phyloP scores from a whole-genome alignment of 92 coral and sea anemone species.

The Micromussa lordhowensis region DNA sequence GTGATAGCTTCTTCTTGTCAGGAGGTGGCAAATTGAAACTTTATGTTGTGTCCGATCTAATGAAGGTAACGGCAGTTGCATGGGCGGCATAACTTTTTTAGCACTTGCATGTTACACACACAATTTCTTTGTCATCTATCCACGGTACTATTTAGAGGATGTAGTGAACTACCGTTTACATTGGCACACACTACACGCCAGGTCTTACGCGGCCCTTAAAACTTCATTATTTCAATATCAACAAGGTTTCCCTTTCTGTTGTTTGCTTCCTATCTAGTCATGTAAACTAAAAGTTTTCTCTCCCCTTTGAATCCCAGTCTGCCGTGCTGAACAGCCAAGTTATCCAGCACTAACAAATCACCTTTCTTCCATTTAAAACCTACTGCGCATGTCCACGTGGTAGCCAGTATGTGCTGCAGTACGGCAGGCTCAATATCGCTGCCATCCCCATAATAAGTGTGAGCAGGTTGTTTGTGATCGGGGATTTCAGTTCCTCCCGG shows the following conservation, averaged over 20 bases:
- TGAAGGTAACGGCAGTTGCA: too few species aligned
- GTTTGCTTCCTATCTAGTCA: not conserved
- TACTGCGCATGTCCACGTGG: slow-evolving; percentile 58
- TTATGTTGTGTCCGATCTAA: too few species aligned
- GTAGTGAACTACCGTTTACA: not conserved
- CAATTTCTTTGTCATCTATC: too few species aligned
- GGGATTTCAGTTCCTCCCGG: slow-evolving; percentile 22
- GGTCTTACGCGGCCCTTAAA: not conserved
- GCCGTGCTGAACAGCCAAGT: slow-evolving; percentile 52
- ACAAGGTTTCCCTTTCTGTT: not conserved
- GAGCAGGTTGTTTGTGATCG: slow-evolving; percentile 49
- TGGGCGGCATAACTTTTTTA: too few species aligned
- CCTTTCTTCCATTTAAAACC: slow-evolving; percentile 61
- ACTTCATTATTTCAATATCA: not conserved
- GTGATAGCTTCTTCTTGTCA: too few species aligned
- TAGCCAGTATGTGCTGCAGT: slow-evolving; percentile 57
- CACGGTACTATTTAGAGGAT: too few species aligned
- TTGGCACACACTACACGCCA: not conserved
- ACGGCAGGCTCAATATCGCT: slow-evolving; percentile 51
- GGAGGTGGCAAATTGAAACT: too few species aligned
- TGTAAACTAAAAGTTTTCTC: slow-evolving; percentile 28
- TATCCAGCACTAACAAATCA: slow-evolving; percentile 57
- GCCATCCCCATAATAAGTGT: slow-evolving; percentile 62
- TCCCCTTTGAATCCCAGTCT: slow-evolving; percentile 53
- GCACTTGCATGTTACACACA: too few species aligned